Evolutionary conservation across 2,888 invertebrate species (phyloP), one percentile per base, ranked within the genome.

Genomic region (Hoplodrina blanda): DNA sequence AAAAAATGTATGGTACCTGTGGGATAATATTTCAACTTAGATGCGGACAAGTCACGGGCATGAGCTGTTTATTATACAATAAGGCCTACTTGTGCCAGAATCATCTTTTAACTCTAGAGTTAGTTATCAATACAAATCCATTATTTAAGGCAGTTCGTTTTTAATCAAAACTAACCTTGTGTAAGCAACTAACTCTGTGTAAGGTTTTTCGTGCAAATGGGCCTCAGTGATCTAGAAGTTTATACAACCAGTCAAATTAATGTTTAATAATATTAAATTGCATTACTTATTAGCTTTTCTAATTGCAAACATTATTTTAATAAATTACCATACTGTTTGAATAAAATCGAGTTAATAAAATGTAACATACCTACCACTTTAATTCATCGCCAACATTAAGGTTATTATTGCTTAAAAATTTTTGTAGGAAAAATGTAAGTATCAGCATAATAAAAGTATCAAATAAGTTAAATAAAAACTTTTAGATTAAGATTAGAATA

Each of bases 261-360:
- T 49, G 7, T 41, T 49, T 19, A 13, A 41, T 49, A 30, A 50
- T 50, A 33, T 44, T 44, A 57, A 55, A 17, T 50, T 17, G 59
- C 30, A 44, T 49, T 17, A n/a, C n/a, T n/a, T n/a, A 54, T 73
- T 73, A n/a, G 49, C 49, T 49, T 49, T 50, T 59, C 6, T 41
- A 50, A 41, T 25, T 41, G 13, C 41, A 49, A 68, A 41, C 4
- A 41, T 19, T 17, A 56, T 41, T 30, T 41, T 52, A 54, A 64
- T 53, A 64, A 44, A 73, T 73, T 60, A 65, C 7, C 17, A 65
- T 66, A 60, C 15, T 44, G 6, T 49, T 33, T 13, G 11, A 63
- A 53, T 63, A 59, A 49, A 53, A 57, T 44, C 13, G 2, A 59
- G 20, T 30, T 37, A 25, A 46, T 17, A 19, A 30, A 13, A 17